Base-by-base conservation (phyloP, 1,140 invertebrate genomes). In the Ceratosolen solmsi region DNA sequence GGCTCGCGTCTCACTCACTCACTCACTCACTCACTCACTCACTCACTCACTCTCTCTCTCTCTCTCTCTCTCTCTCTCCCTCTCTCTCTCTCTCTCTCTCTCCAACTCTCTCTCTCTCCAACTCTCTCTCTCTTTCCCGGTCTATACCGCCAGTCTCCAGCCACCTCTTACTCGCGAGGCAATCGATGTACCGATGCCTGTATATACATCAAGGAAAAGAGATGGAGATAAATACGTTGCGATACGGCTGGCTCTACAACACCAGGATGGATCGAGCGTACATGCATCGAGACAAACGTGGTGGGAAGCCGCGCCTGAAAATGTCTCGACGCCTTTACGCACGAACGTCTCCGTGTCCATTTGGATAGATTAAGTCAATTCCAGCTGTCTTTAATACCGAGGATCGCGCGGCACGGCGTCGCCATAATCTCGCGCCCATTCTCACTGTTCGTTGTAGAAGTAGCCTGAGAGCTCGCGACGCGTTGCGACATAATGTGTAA, bases 401-500 rank as follows among this genome's bases (percentile, higher is more conserved):
- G n/a, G 17, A n/a, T 38, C 63, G 3, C 30, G 30, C 7, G 27
- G 27, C 25, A 30, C 27, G 7, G 15, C 30, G 30, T n/a, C 11
- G 5, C 56, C 11, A 1, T 9, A 7, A 5, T 30, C 60, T 65
- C 17, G 15, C 4, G 15, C 20, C 13, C 27, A 20, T 36, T 65
- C 60, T 65, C 30, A 36, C 63, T 68, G 4, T 17, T 1, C 15
- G 27, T 33, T 63, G 63, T 38, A 38, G 63, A 68, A 49, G 25
- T 22, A 27, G 54, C 41, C 13, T n/a, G 75, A 56, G 38, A 38
- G 63, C 63, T 68, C 63, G 63, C 58, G 54, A 65, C 72, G 58
- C 72, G 60, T 73, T 63, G 78, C 71, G 72, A 81, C 79, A 75
- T 49, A 30, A 56, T 63, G 60, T 74, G 54, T 74, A 80, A 80